A percentile compares a stretch with the other conserved stretches of the same genome.
These are phyloP conservation scores for Gallirallus australis DNA, from an alignment of 2,797 vertebrate genomes.

Conservation along the genomic window DNA sequence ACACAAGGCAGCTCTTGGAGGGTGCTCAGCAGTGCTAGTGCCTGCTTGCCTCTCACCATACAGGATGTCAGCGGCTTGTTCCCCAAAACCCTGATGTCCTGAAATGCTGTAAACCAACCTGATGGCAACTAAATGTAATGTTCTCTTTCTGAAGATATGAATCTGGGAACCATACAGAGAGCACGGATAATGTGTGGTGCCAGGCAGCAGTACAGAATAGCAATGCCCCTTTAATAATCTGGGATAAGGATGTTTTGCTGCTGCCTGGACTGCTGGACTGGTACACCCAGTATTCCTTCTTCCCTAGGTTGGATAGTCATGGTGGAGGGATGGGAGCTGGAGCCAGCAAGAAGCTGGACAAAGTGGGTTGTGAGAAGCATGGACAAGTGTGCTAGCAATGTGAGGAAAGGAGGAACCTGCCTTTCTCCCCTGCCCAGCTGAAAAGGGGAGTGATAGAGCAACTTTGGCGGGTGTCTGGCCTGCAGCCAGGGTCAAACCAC, in stretches of 20 bases:
- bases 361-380: background rate
- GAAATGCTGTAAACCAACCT: background rate
- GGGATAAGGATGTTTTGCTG: background rate
- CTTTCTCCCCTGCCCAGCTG: too few species aligned
- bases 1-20: background rate
- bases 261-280: background rate
- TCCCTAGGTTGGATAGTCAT: background rate
- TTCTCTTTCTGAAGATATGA: rapidly evolving
- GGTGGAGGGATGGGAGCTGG: background rate
- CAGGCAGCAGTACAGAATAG: background rate
- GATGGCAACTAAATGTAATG: background rate
- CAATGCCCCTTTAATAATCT: background rate
- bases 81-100: too few species aligned
- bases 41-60: background rate
- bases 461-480: too few species aligned
- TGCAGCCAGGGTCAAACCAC: too few species aligned
- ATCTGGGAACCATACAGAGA: background rate
- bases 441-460: too few species aligned
- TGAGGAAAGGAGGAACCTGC: background rate
- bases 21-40: background rate
- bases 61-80: background rate
- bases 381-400: background rate
- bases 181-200: background rate
- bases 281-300: background rate
- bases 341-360: background rate